These are phyloP conservation scores for Neogale vison DNA, from an alignment of 2,113 vertebrate genomes.

Conservation along the genomic window DNA sequence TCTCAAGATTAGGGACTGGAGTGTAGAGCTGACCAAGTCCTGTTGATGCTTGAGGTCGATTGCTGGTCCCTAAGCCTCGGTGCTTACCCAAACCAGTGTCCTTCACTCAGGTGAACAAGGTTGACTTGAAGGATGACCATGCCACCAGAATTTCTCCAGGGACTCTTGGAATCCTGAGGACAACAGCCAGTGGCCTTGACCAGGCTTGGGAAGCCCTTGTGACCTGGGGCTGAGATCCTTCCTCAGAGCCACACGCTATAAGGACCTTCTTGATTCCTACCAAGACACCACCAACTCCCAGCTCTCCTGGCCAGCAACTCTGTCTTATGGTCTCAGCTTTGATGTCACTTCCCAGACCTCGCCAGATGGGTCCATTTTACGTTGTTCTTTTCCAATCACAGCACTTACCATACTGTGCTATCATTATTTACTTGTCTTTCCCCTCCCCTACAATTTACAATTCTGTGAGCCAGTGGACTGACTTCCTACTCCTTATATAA, in stretches of 20 bases:
- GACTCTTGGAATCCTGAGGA: background rate
- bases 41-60: background rate
- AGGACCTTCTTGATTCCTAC: background rate
- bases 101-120: background rate
- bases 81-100: background rate
- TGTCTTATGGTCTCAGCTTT: background rate
- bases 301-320: background rate
- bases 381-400: background rate
- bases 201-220: fast-evolving
- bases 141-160: background rate
- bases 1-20: background rate
- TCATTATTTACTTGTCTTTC: background rate
- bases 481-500: background rate
- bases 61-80: background rate
- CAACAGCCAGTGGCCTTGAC: background rate
- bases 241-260: fast-evolving
- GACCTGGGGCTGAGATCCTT: background rate
- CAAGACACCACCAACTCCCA: background rate
- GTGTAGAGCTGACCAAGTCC: background rate
- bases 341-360: background rate
- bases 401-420: fast-evolving
- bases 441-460: background rate
- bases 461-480: background rate
- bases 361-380: background rate
- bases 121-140: background rate